Evolutionary conservation across 2,888 invertebrate species (phyloP).

Genomic region (Xestobium rufovillosum): DNA sequence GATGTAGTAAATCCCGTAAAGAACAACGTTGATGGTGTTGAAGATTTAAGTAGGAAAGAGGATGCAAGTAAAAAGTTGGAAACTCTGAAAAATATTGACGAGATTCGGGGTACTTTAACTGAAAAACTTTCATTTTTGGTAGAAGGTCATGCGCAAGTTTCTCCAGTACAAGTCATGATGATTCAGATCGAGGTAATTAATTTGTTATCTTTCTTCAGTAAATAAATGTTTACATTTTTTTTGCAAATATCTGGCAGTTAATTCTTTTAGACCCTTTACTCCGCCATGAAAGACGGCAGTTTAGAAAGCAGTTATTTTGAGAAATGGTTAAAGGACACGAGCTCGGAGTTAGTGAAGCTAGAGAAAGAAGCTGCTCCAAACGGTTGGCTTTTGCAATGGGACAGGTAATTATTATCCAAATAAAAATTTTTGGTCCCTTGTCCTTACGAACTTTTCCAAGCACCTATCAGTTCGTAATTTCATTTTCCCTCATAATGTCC

Average conservation of each 20-base stretch:
- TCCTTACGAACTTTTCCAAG: constrained; percentile 1
- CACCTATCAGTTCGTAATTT: constrained; percentile 1
- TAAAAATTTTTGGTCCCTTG: constrained; percentile 9
- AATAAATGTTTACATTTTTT: too few relatives aligned
- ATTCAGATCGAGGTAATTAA: constrained; percentile 52
- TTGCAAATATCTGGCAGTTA: too few relatives aligned
- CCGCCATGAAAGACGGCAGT: constrained; percentile 54
- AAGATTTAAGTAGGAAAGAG: constrained; percentile 10
- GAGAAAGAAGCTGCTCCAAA: constrained; percentile 59
- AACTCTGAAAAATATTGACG: constrained; percentile 31
- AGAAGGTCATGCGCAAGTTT: constrained; percentile 48
- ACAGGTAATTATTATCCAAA: constrained; percentile 54
- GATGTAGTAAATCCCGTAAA: constrained; percentile 26
- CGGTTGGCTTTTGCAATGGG: constrained; percentile 66
- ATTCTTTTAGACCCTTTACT: constrained; percentile 51
- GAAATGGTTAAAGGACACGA: constrained; percentile 53
- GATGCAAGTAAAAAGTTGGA: constrained; percentile 17
- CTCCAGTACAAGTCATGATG: constrained; percentile 53
- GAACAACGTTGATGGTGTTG: constrained; percentile 14
- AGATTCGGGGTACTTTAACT: constrained; percentile 43
- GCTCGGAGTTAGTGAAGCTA: constrained; percentile 52
- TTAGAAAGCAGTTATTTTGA: constrained; percentile 52
- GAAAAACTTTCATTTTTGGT: constrained; percentile 53
- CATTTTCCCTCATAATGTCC: too few relatives aligned
- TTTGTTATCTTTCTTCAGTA: too few relatives aligned